phyloP scores from a whole-genome alignment of 2,888 invertebrate genomes.

The Stenolophus ochropezus region DNA sequence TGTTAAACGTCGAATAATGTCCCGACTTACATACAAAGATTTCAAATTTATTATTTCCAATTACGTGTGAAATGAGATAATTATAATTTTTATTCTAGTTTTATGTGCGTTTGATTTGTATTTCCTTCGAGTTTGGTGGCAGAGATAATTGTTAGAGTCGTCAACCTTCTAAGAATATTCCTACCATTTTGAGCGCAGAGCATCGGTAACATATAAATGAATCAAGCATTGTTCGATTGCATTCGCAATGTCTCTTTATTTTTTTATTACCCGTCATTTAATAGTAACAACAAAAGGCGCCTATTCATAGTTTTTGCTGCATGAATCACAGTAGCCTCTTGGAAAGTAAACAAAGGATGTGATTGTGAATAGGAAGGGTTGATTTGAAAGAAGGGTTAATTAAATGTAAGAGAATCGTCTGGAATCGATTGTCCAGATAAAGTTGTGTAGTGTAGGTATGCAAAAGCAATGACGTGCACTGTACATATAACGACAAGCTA shows the following conservation, averaged over 20 bases:
- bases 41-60: constrained; percentile 36
- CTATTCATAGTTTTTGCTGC: not conserved
- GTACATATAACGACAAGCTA: constrained; percentile 65
- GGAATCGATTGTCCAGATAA: not conserved
- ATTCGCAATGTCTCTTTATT: not conserved
- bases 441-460: not conserved
- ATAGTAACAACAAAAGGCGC: not conserved
- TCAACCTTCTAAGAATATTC: not conserved
- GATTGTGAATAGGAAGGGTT: not conserved
- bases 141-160: not conserved
- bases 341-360: not conserved
- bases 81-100: constrained; percentile 25
- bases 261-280: not conserved
- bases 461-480: constrained; percentile 59
- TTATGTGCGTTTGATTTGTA: constrained; percentile 25
- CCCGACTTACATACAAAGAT: not conserved
- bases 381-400: not conserved
- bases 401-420: not conserved
- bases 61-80: constrained; percentile 35
- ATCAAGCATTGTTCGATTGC: not conserved
- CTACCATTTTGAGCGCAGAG: not conserved
- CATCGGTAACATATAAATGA: not conserved
- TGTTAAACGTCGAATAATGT: constrained; percentile 20
- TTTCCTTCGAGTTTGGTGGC: constrained; percentile 8
- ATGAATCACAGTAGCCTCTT: not conserved